A percentile compares a stretch with the other conserved stretches of the same genome.
Evolutionary conservation across 2,888 invertebrate species (phyloP).

Genomic region (Coelinius sp.): DNA sequence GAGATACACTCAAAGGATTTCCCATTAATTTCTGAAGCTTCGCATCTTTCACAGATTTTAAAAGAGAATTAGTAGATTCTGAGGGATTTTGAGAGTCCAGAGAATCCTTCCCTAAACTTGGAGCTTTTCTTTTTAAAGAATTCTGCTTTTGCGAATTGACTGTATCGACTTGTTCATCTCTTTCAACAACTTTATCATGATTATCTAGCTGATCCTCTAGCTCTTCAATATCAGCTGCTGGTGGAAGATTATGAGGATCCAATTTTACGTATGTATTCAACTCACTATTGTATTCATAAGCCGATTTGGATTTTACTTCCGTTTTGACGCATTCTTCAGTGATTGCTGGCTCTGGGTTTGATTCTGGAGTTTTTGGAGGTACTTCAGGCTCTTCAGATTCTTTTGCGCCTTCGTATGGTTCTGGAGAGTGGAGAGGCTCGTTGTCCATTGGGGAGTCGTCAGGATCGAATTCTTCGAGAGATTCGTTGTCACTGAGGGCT

Average conservation of each 20-base stretch:
- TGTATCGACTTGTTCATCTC: background rate
- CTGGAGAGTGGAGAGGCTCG: background rate
- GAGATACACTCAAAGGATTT: conserved; percentile 57
- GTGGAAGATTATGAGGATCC: conserved; percentile 25
- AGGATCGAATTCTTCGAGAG: conserved; percentile 67
- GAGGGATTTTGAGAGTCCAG: conserved; percentile 4
- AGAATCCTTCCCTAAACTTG: conserved; percentile 31
- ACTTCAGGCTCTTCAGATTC: conserved; percentile 6
- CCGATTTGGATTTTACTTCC: background rate
- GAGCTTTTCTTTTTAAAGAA: conserved; percentile 55
- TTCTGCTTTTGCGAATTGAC: conserved; percentile 50
- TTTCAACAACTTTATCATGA: background rate
- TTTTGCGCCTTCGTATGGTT: background rate
- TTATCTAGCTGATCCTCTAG: background rate
- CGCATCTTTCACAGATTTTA: conserved; percentile 47
- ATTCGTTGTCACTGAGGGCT: conserved; percentile 60
- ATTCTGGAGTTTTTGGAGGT: background rate
- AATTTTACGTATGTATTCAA: conserved; percentile 45
- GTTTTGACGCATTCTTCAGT: too few relatives aligned
- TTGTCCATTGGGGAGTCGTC: conserved; percentile 58
- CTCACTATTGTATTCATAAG: conserved; percentile 44
- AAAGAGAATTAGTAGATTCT: background rate
- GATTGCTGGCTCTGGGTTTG: too few relatives aligned
- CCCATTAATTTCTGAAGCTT: conserved; percentile 62
- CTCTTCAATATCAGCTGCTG: background rate